Percentiles rank a stretch among this genome's conserved stretches.
Evolutionary conservation across 2,797 vertebrate genomes (phyloP).

Genomic region (Sarcophilus harrisii): DNA sequence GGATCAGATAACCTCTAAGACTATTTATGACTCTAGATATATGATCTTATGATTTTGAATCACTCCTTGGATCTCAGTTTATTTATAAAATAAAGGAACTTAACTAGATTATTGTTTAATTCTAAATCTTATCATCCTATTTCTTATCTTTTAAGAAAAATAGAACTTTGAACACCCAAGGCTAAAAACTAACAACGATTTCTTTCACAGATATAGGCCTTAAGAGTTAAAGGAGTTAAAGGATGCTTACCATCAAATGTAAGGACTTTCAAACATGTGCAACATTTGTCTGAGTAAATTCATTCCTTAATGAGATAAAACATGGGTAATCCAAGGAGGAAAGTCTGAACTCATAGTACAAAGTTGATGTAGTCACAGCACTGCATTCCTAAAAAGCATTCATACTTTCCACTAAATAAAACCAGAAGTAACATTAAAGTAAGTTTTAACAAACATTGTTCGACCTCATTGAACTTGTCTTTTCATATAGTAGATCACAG

Average conservation of each 20-base stretch:
- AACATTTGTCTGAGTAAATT: conserved; percentile 82
- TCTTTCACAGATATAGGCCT: conserved; percentile 49
- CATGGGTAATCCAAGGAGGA: conserved; percentile 78
- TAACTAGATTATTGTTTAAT: neutral
- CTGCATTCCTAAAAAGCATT: conserved; percentile 80
- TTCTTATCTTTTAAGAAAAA: neutral
- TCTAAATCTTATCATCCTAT: neutral
- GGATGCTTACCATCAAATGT: conserved; percentile 74
- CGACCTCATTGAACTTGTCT: conserved; percentile 74
- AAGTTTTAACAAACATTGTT: conserved; percentile 84
- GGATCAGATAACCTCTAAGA: neutral
- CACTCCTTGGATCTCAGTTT: neutral
- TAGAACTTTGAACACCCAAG: neutral
- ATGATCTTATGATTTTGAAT: neutral
- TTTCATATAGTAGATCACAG: conserved; percentile 78
- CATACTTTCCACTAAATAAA: conserved; percentile 90
- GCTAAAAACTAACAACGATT: conserved; percentile 10
- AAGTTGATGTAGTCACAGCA: conserved; percentile 83
- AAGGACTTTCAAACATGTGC: conserved; percentile 78
- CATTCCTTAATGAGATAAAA: conserved; percentile 82
- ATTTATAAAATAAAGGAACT: neutral
- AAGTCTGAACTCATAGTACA: conserved; percentile 83
- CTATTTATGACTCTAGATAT: neutral
- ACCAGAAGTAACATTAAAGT: conserved; percentile 84
- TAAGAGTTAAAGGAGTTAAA: conserved; percentile 71